These are phyloP conservation scores for Empis stercorea DNA, from an alignment of 2,888 invertebrate species.

Conservation along the genomic window DNA sequence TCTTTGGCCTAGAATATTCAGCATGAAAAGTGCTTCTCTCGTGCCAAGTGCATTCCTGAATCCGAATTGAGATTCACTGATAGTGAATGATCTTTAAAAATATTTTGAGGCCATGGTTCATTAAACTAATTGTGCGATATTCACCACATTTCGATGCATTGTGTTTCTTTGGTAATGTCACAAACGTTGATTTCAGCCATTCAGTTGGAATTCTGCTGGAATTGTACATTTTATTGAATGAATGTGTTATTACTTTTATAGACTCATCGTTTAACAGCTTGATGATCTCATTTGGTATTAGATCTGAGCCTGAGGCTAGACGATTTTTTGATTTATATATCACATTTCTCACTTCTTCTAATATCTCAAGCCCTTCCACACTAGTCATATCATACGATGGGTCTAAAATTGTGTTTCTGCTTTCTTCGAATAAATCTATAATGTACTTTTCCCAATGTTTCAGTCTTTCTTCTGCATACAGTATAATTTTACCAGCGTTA, in stretches of 20 bases:
- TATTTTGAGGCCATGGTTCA: not conserved
- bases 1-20: not conserved
- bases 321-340: not conserved
- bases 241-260: not conserved
- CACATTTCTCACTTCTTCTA: not conserved
- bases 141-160: not conserved
- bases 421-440: not conserved
- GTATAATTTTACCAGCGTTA: not conserved
- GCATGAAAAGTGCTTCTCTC: not conserved
- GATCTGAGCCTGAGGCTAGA: not conserved
- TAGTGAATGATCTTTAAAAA: not conserved
- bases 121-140: not conserved
- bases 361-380: not conserved
- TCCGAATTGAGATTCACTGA: not conserved
- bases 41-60: not conserved
- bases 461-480: not conserved
- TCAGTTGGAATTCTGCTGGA: not conserved
- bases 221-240: not conserved
- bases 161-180: not conserved
- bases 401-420: not conserved
- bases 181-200: not conserved
- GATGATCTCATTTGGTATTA: not conserved
- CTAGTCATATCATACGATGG: not conserved
- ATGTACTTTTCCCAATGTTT: not conserved
- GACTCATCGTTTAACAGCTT: not conserved